Evolutionary conservation across 2,888 invertebrate genomes (phyloP), one percentile per base, ranked within the genome.

Genomic region (Kuschelorhynchus macadamiae): DNA sequence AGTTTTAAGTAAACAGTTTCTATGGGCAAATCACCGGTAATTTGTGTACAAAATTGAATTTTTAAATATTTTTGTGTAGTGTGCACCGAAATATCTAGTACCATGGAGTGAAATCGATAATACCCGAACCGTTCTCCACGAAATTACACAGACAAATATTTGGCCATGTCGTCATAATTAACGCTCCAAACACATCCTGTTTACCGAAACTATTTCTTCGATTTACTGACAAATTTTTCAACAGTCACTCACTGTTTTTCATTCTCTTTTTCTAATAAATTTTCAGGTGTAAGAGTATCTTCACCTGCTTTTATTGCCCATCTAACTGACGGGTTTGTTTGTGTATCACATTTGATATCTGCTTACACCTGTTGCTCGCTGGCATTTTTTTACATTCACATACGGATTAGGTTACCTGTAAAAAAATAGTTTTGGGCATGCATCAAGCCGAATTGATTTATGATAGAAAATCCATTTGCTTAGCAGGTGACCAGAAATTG

Each of bases 311-410:
- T 63, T 68, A 67, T 62, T 68, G 57, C 57, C 67, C 47, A 52
- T 63, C 68, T 63, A 53, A 53, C 64, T 63, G 63, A 41, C 69
- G 47, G 55, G 55, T 70, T 55, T 62, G 61, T 65, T 65, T 70
- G 70, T 49, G 61, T 57, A 70, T 66, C 60, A 49, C 70, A 62
- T 70, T 66, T 62, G 67, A 67, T 67, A 67, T 67, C 67, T 66
- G n/a, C 42, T 56, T 64, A 61, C 70, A 70, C 70, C 70, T 70
- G 70, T 70, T 70, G 50, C 36, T 12, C 14, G 25, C n/a, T 41
- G 42, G 50, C 14, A 46, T 67, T 68, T 36, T 63, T 68, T 59
- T 63, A 63, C 47, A 46, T 57, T 47, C 62, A 67, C 59, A 57
- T 59, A 44, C 56, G 57, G 62, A 63, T 68, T 59, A 36, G 39